These are phyloP conservation scores for Baronia brevicornis DNA, from an alignment of 2,888 invertebrate genomes.

Conservation along the genomic window DNA sequence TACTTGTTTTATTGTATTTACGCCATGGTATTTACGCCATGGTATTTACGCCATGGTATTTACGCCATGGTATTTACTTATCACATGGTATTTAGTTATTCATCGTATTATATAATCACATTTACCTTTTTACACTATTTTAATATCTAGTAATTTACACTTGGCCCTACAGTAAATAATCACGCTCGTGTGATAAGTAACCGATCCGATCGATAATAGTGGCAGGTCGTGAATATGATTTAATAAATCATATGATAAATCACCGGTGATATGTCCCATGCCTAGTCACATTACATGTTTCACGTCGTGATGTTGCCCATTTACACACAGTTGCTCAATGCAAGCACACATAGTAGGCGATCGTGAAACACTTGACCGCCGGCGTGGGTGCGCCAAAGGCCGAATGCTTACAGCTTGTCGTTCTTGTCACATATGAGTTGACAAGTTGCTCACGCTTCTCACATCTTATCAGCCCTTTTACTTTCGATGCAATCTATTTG, in stretches of 20 bases:
- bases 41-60: too few relatives aligned
- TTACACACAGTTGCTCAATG: conserved; percentile 11
- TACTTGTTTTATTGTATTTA: too few relatives aligned
- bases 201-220: too few relatives aligned
- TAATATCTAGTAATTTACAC: too few relatives aligned
- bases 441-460: conserved; percentile 40
- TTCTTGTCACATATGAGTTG: conserved; percentile 34
- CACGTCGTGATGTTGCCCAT: conserved; percentile 8
- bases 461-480: conserved; percentile 46
- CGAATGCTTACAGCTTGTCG: conserved; percentile 53
- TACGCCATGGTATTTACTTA: too few relatives aligned
- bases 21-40: too few relatives aligned
- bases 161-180: too few relatives aligned
- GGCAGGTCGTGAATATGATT: too few relatives aligned
- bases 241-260: conserved; percentile 15
- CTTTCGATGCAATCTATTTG: conserved; percentile 30
- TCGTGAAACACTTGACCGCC: conserved; percentile 20
- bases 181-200: too few relatives aligned
- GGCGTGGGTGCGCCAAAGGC: conserved; percentile 37
- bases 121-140: too few relatives aligned
- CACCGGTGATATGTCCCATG: conserved; percentile 5
- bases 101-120: too few relatives aligned
- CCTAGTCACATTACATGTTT: conserved; percentile 16
- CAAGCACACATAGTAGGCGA: conserved; percentile 18
- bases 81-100: too few relatives aligned